These are phyloP conservation scores for Anguilla anguilla DNA, from an alignment of 2,797 vertebrate species.

Conservation along the genomic window DNA sequence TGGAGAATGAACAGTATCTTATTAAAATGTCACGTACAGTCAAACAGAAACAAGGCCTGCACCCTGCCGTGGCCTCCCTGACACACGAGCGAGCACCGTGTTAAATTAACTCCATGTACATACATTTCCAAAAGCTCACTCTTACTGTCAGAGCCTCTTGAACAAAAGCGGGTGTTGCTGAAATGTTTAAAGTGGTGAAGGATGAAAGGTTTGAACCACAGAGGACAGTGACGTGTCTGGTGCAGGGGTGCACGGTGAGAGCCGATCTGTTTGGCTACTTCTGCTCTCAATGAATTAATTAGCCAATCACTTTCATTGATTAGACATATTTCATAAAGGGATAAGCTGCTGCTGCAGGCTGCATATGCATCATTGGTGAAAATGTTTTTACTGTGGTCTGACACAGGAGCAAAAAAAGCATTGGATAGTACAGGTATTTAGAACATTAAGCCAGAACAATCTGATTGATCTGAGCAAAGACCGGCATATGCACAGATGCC, in stretches of 20 bases:
- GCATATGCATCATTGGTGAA: no score
- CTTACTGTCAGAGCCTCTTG: neutral
- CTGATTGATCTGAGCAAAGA: neutral
- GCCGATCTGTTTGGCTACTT: no score
- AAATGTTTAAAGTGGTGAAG: neutral
- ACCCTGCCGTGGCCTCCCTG: neutral
- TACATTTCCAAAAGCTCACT: conserved; percentile 7
- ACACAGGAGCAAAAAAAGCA: neutral
- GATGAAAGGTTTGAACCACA: neutral
- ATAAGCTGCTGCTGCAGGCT: no score
- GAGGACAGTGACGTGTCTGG: neutral
- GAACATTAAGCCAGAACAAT: neutral
- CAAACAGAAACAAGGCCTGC: conserved; percentile 17
- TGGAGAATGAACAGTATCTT: conserved; percentile 26
- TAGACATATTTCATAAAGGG: no score
- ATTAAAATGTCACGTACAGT: conserved; percentile 26
- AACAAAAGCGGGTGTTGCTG: neutral
- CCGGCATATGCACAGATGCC: neutral
- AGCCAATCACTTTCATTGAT: no score
- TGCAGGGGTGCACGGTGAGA: no score
- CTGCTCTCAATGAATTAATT: no score
- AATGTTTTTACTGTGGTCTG: no score
- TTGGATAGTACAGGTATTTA: neutral
- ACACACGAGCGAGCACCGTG: neutral
- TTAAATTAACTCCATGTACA: neutral